Evolutionary conservation across 2,797 vertebrate genomes (phyloP).

Genomic region (Lagocephalus sceleratus): DNA sequence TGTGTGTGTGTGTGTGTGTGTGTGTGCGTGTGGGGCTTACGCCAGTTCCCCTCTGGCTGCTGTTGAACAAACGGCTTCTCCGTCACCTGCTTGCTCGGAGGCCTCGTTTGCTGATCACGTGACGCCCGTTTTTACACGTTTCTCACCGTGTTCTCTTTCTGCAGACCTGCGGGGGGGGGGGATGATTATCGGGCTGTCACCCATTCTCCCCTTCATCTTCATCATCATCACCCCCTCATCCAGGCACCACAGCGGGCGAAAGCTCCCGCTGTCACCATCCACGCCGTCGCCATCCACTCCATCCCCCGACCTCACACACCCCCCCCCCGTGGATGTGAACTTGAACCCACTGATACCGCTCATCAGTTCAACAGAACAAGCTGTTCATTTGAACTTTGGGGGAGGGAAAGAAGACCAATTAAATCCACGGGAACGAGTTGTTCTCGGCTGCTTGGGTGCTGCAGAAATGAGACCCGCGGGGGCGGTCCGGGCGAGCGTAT

Average conservation of each 20-base stretch:
- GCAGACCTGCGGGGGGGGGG: conserved; percentile 61
- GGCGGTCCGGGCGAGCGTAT: conserved; percentile 1
- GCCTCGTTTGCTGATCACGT: conserved; percentile 5
- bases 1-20: conserved; percentile 48
- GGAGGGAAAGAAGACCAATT: neutral
- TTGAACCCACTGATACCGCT: conserved; percentile 9
- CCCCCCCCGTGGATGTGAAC: conserved; percentile 9
- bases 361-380: neutral
- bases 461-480: conserved; percentile 33
- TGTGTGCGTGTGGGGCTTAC: too few species aligned
- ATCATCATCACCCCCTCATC: conserved; percentile 62
- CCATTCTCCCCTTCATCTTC: conserved; percentile 67
- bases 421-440: neutral
- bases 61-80: conserved; percentile 27
- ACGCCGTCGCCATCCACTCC: conserved; percentile 32
- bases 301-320: conserved; percentile 23
- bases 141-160: conserved; percentile 13
- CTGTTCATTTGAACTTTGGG: conserved; percentile 1
- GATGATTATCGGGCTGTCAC: conserved; percentile 63
- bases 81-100: conserved; percentile 11
- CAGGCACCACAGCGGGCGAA: conserved; percentile 52
- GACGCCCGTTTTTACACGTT: conserved; percentile 8
- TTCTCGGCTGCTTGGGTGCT: conserved; percentile 14
- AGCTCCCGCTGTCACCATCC: neutral
- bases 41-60: conserved; percentile 26